These are phyloP conservation scores for Xenentodon cancila DNA, from an alignment of 2,797 vertebrate genomes.

Conservation along the genomic window DNA sequence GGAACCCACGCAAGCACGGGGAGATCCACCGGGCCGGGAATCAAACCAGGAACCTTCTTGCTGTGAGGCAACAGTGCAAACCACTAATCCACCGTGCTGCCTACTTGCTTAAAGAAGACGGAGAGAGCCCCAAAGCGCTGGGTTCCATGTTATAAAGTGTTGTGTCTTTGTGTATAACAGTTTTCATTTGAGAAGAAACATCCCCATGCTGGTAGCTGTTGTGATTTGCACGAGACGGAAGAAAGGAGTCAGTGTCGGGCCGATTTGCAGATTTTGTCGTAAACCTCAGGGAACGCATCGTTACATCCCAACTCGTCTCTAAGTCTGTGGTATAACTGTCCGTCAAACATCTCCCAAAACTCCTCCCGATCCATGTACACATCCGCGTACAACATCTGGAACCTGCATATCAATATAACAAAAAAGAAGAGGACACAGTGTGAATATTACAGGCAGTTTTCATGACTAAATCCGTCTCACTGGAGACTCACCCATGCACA, in stretches of 20 bases:
- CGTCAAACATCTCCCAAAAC: conserved; percentile 99
- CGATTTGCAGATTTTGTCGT: conserved; percentile 97
- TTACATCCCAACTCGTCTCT: conserved; percentile 90
- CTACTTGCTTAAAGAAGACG: too few relatives aligned
- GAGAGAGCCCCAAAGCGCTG: too few relatives aligned
- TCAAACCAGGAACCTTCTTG: too few relatives aligned
- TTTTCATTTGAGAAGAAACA: neutral
- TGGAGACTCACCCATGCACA: conserved; percentile 88
- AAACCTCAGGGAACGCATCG: conserved; percentile 95
- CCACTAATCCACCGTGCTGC: too few relatives aligned
- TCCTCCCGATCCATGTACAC: conserved; percentile 96
- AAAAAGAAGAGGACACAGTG: too few relatives aligned
- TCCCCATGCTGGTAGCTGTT: neutral
- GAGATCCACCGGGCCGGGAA: too few relatives aligned
- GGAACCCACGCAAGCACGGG: too few relatives aligned
- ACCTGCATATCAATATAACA: conserved; percentile 75
- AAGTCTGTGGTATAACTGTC: conserved; percentile 90
- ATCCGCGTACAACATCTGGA: conserved; percentile 99
- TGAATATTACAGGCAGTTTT: too few relatives aligned
- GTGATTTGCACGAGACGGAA: neutral
- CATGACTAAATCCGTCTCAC: too few relatives aligned
- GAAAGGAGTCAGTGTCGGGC: conserved; percentile 88
- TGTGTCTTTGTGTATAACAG: neutral
- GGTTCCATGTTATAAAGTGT: neutral
- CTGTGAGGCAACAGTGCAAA: too few relatives aligned